These are phyloP conservation scores for Oncorhynchus mykiss DNA, from an alignment of 2,113 vertebrate species.

Conservation along the genomic window DNA sequence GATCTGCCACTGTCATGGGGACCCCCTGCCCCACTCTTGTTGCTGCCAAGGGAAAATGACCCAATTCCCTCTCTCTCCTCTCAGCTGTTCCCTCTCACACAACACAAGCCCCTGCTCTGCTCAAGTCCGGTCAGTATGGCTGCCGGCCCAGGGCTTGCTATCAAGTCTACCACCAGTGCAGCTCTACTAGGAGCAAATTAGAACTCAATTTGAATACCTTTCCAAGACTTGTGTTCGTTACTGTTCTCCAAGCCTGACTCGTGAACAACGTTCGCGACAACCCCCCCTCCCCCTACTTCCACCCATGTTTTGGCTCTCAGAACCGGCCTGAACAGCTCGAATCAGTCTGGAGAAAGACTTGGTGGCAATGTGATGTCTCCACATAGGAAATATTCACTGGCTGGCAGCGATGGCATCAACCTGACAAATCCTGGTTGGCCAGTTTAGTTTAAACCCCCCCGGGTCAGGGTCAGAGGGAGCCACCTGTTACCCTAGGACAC, in stretches of 20 bases:
- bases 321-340: no score
- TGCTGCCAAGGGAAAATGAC: no score
- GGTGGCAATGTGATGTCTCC: not conserved
- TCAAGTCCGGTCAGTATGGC: conserved; percentile 36
- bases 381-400: not conserved
- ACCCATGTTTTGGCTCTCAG: not conserved
- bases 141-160: conserved; percentile 36
- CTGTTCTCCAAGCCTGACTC: conserved; percentile 39
- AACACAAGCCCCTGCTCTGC: conserved; percentile 6
- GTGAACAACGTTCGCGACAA: conserved; percentile 17
- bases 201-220: conserved; percentile 32
- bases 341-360: not conserved
- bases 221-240: conserved; percentile 45
- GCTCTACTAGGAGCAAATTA: conserved; percentile 28
- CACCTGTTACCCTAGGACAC: not conserved
- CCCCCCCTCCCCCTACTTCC: not conserved
- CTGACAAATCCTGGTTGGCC: not conserved
- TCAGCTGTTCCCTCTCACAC: conserved; percentile 4
- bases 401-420: not conserved
- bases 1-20: no score
- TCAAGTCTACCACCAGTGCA: conserved; percentile 30
- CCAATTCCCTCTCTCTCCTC: not conserved
- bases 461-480: not conserved
- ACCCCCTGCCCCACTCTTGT: not conserved
- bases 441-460: not conserved